Base-by-base conservation (phyloP, 2,797 vertebrate species). In the Nannoperca australis region DNA sequence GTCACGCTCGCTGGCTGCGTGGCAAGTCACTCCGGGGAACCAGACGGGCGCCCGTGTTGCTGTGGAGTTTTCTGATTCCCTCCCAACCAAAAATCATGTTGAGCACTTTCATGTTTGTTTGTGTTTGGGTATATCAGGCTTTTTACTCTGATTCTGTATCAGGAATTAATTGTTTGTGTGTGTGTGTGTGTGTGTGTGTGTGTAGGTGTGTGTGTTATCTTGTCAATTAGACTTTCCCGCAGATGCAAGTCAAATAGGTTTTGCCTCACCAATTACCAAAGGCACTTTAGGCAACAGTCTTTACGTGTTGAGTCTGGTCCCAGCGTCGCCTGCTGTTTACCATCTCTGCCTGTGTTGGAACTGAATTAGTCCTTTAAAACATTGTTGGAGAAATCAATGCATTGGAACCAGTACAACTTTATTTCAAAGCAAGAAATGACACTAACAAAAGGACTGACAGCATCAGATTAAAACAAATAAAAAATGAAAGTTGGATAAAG, bases 91-190 rank as follows among this genome's bases (percentile, higher is more conserved):
- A 32, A 72, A 68, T 61, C 76, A 65, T 12, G 67, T 75, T 0
- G 62, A 81, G 76, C 18, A 7, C 73, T 73, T 89, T 85, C 59
- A 79, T 84, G 78, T 88, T 74, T 86, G 85, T 83, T 78, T 89
- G 66, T 86, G 64, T 76, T 61, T 71, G 61, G 30, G 36, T 66
- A 9, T 34, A 22, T 70, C 58, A 44, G 13, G 27, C 70, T n/a
- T 60, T 55, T 71, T 36, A 56, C 76, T 82, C 58, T 70, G 40
- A 65, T 73, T 87, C 65, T 63, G 56, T 66, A 59, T 78, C 60
- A 66, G 53, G 49, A 68, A 66, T 73, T 68, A 82, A 60, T 42
- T 40, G 32, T 58, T 24, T 63, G 73, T 47, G 47, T 49, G 24
- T 20, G 34, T 24, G 22, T 53, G 74, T 70, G 15, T 38, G 17